These are phyloP conservation scores for Sebastes iracundus DNA, from an alignment of 2,797 vertebrate genomes.

Conservation along the genomic window DNA sequence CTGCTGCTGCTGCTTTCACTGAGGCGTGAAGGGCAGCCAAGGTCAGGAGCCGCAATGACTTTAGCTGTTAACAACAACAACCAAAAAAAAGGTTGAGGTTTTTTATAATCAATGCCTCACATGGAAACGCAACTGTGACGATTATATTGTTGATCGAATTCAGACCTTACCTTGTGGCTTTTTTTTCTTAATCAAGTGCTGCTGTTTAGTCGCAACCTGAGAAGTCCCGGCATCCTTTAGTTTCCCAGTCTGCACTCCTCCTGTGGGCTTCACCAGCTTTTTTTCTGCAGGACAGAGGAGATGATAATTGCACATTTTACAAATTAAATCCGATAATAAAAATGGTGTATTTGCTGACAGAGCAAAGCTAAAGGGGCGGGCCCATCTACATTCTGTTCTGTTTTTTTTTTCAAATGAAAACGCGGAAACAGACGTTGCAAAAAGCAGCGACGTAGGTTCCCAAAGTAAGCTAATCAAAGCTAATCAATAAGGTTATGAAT, in stretches of 20 bases:
- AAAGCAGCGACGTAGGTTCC: too few relatives aligned
- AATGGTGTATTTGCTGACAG: not conserved
- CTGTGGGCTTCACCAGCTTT: constrained; percentile 73
- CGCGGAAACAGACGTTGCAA: too few relatives aligned
- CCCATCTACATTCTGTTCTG: too few relatives aligned
- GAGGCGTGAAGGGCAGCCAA: constrained; percentile 64
- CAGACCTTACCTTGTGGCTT: constrained; percentile 75
- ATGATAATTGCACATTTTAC: not conserved
- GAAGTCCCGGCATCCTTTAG: constrained; percentile 74
- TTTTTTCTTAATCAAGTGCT: constrained; percentile 75
- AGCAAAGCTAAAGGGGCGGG: not conserved
- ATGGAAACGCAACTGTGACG: not conserved
- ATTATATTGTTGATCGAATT: not conserved
- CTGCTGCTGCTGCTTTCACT: constrained; percentile 78
- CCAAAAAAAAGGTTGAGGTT: not conserved
- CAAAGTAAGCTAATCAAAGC: too few relatives aligned
- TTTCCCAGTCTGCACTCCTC: constrained; percentile 69
- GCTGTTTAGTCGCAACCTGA: constrained; percentile 70
- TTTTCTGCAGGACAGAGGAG: constrained; percentile 70
- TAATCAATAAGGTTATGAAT: too few relatives aligned
- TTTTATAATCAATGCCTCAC: not conserved
- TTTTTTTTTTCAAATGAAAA: too few relatives aligned
- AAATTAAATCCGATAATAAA: not conserved
- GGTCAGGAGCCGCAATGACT: constrained; percentile 10
- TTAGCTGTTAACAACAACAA: constrained; percentile 64